phyloP scores from a whole-genome alignment of 2,888 invertebrate genomes.

The Pachymerium ferrugineum region DNA sequence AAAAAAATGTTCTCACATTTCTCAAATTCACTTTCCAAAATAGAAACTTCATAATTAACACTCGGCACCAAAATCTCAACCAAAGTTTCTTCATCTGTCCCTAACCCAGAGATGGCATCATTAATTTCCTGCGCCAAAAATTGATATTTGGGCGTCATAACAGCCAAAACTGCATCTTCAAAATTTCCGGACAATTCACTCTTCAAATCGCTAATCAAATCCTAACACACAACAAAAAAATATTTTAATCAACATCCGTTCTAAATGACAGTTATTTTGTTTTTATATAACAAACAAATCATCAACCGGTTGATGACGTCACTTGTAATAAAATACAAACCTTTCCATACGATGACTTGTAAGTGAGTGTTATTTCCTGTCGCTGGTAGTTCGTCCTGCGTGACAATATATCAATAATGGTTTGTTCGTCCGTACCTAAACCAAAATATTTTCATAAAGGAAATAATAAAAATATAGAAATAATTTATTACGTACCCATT shows the following conservation, averaged over 20 bases:
- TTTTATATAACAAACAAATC: not conserved
- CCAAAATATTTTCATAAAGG: not conserved
- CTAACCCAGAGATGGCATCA: constrained; percentile 72
- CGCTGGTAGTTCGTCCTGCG: constrained; percentile 79
- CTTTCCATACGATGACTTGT: constrained; percentile 82
- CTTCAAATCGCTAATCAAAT: constrained; percentile 73
- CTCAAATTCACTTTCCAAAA: constrained; percentile 70
- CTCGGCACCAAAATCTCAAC: constrained; percentile 84
- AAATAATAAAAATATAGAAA: not conserved
- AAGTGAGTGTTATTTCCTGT: constrained; percentile 70
- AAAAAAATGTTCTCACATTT: constrained; percentile 56
- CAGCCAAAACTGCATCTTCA: constrained; percentile 71
- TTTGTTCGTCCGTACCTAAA: constrained; percentile 70
- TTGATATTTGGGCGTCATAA: constrained; percentile 78
- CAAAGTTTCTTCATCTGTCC: constrained; percentile 73
- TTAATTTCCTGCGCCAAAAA: constrained; percentile 77
- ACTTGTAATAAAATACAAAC: constrained; percentile 52
- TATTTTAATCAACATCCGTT: not conserved
- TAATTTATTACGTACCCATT: constrained; percentile 54
- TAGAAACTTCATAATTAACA: constrained; percentile 74
- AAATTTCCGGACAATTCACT: constrained; percentile 85
- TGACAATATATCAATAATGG: constrained; percentile 76
- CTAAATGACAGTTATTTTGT: not conserved
- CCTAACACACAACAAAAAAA: constrained; percentile 48
- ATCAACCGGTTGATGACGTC: not conserved